Evolutionary conservation across 2,797 vertebrate genomes (phyloP).

Genomic region (Benthosema pterotum): DNA sequence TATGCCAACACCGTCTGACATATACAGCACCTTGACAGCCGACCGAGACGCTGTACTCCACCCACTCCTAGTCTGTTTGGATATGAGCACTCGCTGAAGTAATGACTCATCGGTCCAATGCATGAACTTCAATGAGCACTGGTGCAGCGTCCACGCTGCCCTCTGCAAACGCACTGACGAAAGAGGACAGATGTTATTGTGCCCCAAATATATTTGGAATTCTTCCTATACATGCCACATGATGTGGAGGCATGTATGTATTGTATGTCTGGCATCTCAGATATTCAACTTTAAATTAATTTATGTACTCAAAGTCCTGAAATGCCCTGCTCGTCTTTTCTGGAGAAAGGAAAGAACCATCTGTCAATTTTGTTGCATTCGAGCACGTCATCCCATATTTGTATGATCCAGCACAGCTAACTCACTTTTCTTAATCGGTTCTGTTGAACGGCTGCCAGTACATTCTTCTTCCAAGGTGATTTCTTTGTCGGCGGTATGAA

Average conservation of each 20-base stretch:
- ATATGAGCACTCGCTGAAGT: constrained; percentile 53
- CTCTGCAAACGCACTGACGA: not conserved
- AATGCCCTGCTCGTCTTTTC: constrained; percentile 17
- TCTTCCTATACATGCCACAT: not conserved
- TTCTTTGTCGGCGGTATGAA: constrained; percentile 43
- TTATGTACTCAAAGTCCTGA: not conserved
- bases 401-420: constrained; percentile 36
- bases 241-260: too few relatives aligned
- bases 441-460: constrained; percentile 36
- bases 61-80: constrained; percentile 71
- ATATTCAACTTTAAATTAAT: too few relatives aligned
- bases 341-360: constrained; percentile 19
- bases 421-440: constrained; percentile 49
- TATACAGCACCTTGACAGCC: constrained; percentile 67
- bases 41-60: constrained; percentile 63
- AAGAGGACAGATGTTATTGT: too few relatives aligned
- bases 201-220: not conserved
- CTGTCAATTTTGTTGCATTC: constrained; percentile 11
- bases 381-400: constrained; percentile 41
- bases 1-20: constrained; percentile 64
- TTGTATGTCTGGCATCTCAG: too few relatives aligned
- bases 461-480: constrained; percentile 68
- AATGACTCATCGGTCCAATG: constrained; percentile 63
- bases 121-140: constrained; percentile 43
- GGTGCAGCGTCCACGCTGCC: constrained; percentile 21